Percentiles rank a stretch among this genome's conserved stretches.
These are phyloP conservation scores for Spea hammondii DNA, from an alignment of 2,797 vertebrate species.

Conservation along the genomic window DNA sequence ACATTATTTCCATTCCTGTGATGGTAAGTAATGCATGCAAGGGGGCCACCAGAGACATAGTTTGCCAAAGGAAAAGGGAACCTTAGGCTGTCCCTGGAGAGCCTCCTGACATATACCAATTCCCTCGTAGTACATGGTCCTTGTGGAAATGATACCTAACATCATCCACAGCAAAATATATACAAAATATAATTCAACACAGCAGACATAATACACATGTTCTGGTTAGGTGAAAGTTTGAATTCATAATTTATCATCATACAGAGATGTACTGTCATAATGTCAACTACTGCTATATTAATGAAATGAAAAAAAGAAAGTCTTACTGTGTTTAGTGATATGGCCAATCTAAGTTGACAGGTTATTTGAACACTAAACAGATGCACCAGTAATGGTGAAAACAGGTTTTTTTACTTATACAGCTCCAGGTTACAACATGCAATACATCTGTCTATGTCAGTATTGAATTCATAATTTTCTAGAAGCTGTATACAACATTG, in stretches of 20 bases:
- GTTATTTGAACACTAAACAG: slow-evolving; percentile 9
- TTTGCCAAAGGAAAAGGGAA: too few species aligned
- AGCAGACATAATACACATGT: too few species aligned
- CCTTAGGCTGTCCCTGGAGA: too few species aligned
- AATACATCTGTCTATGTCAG: slow-evolving; percentile 7
- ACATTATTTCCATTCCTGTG: too few species aligned
- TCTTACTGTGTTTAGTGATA: not conserved
- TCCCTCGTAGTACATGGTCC: too few species aligned
- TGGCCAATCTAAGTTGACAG: not conserved
- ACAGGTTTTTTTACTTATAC: not conserved
- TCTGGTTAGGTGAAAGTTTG: not conserved
- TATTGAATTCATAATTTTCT: not conserved
- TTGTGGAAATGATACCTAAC: too few species aligned
- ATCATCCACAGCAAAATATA: too few species aligned
- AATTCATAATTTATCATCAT: not conserved
- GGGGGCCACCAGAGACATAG: too few species aligned
- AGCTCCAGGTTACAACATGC: slow-evolving; percentile 1
- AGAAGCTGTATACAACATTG: not conserved
- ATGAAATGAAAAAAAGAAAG: not conserved
- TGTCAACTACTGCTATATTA: not conserved
- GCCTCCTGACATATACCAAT: too few species aligned
- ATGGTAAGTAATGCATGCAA: too few species aligned
- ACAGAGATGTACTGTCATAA: not conserved
- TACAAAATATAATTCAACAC: too few species aligned
- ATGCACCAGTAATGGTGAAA: slow-evolving; percentile 1